Percentiles rank a stretch among this genome's conserved stretches.
phyloP scores from a whole-genome alignment of 92 coral and sea anemone species.

The Epizoanthus scotinus region DNA sequence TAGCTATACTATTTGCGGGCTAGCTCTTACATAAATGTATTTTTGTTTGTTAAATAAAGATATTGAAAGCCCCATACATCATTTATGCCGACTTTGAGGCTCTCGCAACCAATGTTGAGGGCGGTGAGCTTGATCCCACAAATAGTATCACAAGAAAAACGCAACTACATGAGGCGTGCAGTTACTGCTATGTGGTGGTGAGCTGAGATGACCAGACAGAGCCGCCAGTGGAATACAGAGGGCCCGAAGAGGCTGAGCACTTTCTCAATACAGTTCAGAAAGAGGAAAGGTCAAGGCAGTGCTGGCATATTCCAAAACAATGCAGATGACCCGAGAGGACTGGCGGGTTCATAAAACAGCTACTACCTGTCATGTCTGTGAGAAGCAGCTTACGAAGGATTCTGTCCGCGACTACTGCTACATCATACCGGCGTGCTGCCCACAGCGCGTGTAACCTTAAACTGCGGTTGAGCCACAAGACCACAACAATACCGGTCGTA shows the following conservation, averaged over 20 bases:
- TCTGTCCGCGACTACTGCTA: not conserved
- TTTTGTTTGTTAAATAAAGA: too few relatives aligned
- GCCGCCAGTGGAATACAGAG: not conserved
- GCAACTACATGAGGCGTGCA: constrained; percentile 6
- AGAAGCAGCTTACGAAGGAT: not conserved
- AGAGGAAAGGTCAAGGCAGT: not conserved
- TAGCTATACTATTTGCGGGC: too few relatives aligned
- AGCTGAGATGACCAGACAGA: not conserved
- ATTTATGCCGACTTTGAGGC: too few relatives aligned
- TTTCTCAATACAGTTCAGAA: not conserved
- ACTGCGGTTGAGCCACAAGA: not conserved
- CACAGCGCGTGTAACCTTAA: not conserved
- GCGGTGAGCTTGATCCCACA: constrained; percentile 6
- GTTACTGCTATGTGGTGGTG: constrained; percentile 9
- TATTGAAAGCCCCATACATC: too few relatives aligned
- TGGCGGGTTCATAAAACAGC: not conserved
- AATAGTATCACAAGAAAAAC: not conserved
- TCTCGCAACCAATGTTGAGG: too few relatives aligned
- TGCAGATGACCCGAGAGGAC: not conserved
- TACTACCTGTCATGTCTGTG: not conserved
- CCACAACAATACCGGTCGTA: not conserved
- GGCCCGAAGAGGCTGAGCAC: constrained; percentile 27
- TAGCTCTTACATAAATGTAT: too few relatives aligned
- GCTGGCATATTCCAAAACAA: not conserved
- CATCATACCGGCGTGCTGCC: not conserved